Conservation (phyloP, 1,140 invertebrate genomes). For the Drosophila ogumai region DNA sequence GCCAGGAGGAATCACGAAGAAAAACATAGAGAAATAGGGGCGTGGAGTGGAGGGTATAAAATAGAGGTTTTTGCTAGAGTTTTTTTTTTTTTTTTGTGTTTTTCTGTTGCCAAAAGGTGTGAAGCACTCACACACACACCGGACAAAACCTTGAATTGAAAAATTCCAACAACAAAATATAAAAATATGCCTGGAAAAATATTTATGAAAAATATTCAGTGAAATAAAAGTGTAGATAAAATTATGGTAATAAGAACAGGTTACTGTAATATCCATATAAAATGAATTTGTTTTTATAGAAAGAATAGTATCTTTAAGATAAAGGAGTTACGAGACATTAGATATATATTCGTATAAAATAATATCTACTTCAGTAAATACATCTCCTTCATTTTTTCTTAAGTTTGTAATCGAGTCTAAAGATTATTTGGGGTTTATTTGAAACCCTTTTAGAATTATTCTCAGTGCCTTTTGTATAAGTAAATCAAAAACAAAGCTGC, state of each 20-base stretch:
- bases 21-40: conserved; percentile 14
- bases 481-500: conserved; percentile 38
- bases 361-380: too few relatives aligned
- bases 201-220: conserved; percentile 4
- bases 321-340: too few relatives aligned
- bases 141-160: conserved; percentile 75
- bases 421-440: neutral
- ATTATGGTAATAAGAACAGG: neutral
- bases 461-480: conserved; percentile 26
- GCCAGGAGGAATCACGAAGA: conserved; percentile 15
- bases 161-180: conserved; percentile 57
- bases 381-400: neutral
- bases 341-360: too few relatives aligned
- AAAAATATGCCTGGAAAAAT: conserved; percentile 49
- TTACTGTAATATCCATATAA: neutral
- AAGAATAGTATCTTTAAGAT: too few relatives aligned
- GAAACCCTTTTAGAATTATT: neutral
- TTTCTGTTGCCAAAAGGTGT: conserved; percentile 46
- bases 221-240: neutral
- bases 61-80: conserved; percentile 6
- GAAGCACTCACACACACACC: conserved; percentile 42
- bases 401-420: neutral
- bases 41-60: neutral
- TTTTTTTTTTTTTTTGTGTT: neutral
- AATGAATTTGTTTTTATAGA: too few relatives aligned